Conservation (phyloP, 2,888 invertebrate genomes). For the Myopa testacea region DNA sequence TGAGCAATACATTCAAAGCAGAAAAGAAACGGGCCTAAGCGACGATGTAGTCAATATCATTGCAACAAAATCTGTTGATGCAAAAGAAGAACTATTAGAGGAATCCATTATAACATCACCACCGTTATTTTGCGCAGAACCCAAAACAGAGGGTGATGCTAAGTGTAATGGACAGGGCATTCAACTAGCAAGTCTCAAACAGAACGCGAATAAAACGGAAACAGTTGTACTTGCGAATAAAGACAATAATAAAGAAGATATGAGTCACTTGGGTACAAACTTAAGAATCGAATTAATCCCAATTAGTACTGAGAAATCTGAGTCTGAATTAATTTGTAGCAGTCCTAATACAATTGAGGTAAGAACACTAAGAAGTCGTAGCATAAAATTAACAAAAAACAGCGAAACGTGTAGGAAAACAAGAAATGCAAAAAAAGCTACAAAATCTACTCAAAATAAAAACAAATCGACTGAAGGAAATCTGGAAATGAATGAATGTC, state of each 20-base stretch:
- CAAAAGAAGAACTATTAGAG: constrained; percentile 53
- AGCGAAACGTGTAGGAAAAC: background rate
- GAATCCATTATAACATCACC: constrained; percentile 64
- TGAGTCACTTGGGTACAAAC: background rate
- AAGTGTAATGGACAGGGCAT: constrained; percentile 29
- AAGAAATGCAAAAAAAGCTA: background rate
- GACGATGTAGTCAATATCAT: constrained; percentile 37
- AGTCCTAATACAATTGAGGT: background rate
- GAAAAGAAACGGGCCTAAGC: constrained; percentile 36
- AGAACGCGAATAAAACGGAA: background rate
- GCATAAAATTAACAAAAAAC: background rate
- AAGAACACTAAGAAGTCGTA: background rate
- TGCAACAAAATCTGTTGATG: constrained; percentile 4
- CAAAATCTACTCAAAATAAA: too few species aligned
- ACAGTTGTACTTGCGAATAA: constrained; percentile 39
- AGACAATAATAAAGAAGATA: background rate
- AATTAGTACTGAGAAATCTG: background rate
- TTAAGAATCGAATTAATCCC: background rate
- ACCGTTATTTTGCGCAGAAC: constrained; percentile 61
- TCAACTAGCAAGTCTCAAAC: constrained; percentile 23
- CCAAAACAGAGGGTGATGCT: constrained; percentile 51
- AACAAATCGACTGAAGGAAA: too few species aligned
- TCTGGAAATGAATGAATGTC: too few species aligned
- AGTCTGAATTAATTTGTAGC: background rate
- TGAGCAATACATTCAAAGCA: constrained; percentile 48